phyloP scores from a whole-genome alignment of 2,797 vertebrate species.

The Urophycis tenuis region DNA sequence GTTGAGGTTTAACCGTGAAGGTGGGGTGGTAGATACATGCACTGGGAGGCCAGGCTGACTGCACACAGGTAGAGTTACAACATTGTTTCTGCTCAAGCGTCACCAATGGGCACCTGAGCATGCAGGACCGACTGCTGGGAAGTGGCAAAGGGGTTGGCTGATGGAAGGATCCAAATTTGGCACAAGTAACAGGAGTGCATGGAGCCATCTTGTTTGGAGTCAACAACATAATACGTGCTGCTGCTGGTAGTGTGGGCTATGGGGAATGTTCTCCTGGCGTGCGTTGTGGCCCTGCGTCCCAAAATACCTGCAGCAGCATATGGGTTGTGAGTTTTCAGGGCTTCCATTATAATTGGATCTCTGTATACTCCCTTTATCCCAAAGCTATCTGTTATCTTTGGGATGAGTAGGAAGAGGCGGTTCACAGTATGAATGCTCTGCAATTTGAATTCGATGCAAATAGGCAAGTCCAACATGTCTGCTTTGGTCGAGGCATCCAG shows the following conservation, averaged over 20 bases:
- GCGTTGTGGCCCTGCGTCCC: neutral
- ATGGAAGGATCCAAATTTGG: neutral
- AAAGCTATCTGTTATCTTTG: neutral
- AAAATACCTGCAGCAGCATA: neutral
- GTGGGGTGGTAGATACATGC: neutral
- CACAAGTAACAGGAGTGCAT: neutral
- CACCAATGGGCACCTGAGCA: neutral
- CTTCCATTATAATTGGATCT: neutral
- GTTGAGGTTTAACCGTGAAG: neutral
- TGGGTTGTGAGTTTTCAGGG: neutral
- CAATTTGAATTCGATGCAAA: neutral
- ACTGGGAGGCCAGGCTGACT: neutral
- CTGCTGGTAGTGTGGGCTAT: neutral
- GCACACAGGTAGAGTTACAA: neutral
- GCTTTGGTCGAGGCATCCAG: neutral
- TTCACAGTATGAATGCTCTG: neutral
- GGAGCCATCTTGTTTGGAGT: neutral
- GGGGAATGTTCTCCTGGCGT: neutral
- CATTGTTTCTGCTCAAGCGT: neutral
- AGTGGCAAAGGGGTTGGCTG: neutral
- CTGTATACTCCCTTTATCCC: neutral
- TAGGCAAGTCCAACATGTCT: neutral
- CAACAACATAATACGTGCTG: neutral
- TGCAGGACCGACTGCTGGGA: neutral
- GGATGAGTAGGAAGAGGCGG: neutral